These are phyloP conservation scores for Glyphotaelius pellucidus DNA, from an alignment of 2,888 invertebrate genomes.

Conservation along the genomic window DNA sequence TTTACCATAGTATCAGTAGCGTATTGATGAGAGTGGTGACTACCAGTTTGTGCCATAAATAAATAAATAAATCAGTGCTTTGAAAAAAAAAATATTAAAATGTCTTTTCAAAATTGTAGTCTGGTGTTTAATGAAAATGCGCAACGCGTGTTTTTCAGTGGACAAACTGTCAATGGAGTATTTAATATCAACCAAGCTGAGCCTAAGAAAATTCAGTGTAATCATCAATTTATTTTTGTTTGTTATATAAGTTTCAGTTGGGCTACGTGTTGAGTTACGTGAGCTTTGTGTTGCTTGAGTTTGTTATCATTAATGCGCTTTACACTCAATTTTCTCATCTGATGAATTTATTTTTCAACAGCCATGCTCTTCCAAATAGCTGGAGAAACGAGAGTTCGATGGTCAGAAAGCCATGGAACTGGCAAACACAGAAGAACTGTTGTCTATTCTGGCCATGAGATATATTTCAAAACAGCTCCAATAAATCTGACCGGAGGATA, in stretches of 20 bases:
- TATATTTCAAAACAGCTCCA: constrained; percentile 34
- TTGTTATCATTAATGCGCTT: too few species aligned
- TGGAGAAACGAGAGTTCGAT: constrained; percentile 41
- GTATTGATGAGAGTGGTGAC: background rate
- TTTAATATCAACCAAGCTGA: background rate
- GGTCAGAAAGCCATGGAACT: constrained; percentile 38
- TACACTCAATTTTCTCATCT: too few species aligned
- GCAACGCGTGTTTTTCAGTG: constrained; percentile 21
- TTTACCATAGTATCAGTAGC: background rate
- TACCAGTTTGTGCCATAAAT: background rate
- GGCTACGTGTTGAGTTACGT: too few species aligned
- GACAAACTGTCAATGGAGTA: constrained; percentile 5
- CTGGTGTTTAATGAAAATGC: background rate
- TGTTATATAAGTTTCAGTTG: background rate
- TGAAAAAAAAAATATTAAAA: background rate
- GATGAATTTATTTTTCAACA: constrained; percentile 10
- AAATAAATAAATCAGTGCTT: background rate
- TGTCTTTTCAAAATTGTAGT: constrained; percentile 26
- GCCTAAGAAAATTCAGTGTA: constrained; percentile 9
- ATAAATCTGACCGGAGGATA: constrained; percentile 8
- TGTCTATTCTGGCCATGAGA: constrained; percentile 17
- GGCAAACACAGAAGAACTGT: constrained; percentile 23
- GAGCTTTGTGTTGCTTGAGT: too few species aligned
- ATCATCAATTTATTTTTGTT: background rate
- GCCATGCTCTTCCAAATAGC: constrained; percentile 34